Evolutionary conservation across 2,113 vertebrate species (phyloP).

Genomic region (Phrynocephalus versicolor): DNA sequence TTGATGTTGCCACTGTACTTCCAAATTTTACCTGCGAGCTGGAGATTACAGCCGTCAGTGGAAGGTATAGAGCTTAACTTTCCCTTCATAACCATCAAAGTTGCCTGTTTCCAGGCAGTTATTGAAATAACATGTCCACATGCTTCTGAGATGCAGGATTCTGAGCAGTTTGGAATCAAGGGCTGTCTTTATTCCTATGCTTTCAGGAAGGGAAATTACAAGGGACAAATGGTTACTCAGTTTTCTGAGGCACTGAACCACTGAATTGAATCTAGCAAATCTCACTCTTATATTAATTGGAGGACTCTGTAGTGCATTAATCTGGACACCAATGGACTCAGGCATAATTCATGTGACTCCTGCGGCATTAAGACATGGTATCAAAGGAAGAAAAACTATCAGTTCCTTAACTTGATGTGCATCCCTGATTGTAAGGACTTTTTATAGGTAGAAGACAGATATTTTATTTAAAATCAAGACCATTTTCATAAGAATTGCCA

Average conservation of each 20-base stretch:
- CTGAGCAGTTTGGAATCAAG: constrained; percentile 54
- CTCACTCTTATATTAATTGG: constrained; percentile 46
- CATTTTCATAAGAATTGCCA: not conserved
- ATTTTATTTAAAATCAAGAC: not conserved
- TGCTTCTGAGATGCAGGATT: no score
- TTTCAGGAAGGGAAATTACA: constrained; percentile 57
- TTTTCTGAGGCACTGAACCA: constrained; percentile 50
- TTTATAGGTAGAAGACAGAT: not conserved
- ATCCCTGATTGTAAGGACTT: not conserved
- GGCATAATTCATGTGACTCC: not conserved
- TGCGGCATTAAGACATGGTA: not conserved
- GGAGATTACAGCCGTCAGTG: no score
- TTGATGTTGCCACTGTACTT: no score
- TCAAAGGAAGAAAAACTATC: not conserved
- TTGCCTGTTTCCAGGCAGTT: no score
- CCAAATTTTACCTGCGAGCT: no score
- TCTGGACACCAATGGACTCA: constrained; percentile 21
- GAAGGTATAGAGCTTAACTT: no score
- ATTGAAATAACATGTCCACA: no score
- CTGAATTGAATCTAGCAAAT: constrained; percentile 43
- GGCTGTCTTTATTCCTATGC: constrained; percentile 30
- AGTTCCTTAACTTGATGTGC: not conserved
- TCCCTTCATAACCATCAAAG: no score
- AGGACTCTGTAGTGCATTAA: constrained; percentile 29
- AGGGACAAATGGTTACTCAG: constrained; percentile 52